Evolutionary conservation across 2,888 invertebrate genomes (phyloP), one percentile per base, ranked within the genome.

Genomic region (Drosophila ustulata): DNA sequence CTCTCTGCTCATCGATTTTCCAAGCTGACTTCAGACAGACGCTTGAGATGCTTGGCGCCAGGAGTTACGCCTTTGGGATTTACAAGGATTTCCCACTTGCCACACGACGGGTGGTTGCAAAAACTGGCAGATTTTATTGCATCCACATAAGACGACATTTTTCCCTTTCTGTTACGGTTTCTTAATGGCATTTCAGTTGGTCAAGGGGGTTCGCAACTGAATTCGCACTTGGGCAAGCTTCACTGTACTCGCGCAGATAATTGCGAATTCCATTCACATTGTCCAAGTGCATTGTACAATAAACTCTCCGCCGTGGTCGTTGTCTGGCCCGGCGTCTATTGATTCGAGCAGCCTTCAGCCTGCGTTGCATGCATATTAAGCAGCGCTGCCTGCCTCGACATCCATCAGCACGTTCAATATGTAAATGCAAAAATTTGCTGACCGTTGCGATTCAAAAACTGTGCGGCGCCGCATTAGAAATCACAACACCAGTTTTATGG

Each of bases 321-420:
- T 70, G 43, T 49, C 46, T 59, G 68, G 63, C 62, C 51, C 65
- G 83, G 28, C 62, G 84, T 82, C 88, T 85, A 85, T 88, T 59
- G 83, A 86, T 80, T 85, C 71, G 67, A 80, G 83, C 88, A 86
- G 88, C 82, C 78, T 73, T 89, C 88, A 86, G 88, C 82, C 74
- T 74, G 55, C 61, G 87, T 71, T 62, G 72, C 58, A 43, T 71
- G 89, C 84, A 86, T 86, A 81, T 73, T 78, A 86, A 86, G 47
- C 47, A 39, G 46, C 47, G 18, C 18, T 37, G 46, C 45, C 45
- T 62, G 62, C 18, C 34, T 26, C 25, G 28, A n/a, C 39, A 45
- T 71, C 58, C 39, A 18, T 41, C 66, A 66, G 41, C 69, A 83
- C 66, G 67, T 66, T 83, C 75, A 61, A 30, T 58, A 74, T 76